Evolutionary conservation across 1,140 invertebrate species (phyloP), one percentile per base, ranked within the genome.

Genomic region (Pissodes strobi): DNA sequence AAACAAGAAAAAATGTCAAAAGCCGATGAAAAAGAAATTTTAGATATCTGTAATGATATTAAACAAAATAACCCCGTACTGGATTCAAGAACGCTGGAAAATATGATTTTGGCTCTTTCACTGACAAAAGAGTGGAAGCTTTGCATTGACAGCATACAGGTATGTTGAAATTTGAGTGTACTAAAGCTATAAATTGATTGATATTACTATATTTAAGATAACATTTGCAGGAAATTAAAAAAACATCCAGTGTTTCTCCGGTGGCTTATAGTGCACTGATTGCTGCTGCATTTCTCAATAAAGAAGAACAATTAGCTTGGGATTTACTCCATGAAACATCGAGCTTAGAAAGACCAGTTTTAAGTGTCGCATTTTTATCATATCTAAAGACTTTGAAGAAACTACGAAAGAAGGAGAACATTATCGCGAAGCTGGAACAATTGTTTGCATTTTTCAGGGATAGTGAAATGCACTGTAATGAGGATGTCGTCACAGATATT

Each of bases 41-140:
- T 73, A 15, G 25, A 56, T n/a, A 69, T 72, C 13, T 78, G 72
- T 61, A 70, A 83, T 5, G 58, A 76, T 15, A 66, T 91, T 10
- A 78, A 78, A 67, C 72, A 76, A 21, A 82, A 84, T 46, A 85
- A 86, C 78, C 77, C 81, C 41, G 66, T 83, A 0, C 67, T 90
- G 27, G 87, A 90, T 77, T 71, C 69, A 41, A 68, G 63, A 6
- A 86, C 85, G 19, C 81, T 81, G 61, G 83, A 87, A 70, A 77
- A 77, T 73, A 74, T 87, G 12, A 80, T 90, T 39, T 69, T 73
- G 51, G 87, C 82, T 1, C 71, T 92, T 2, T 85, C 84, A 66
- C 69, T 83, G 27, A 88, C 90, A 10, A 72, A 75, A 56, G 70
- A 83, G 53, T 90, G 88, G 87, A 79, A 81, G 67, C 81, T 86